phyloP scores from a whole-genome alignment of 2,888 invertebrate genomes.

The Scrobipalpa atriplicella region DNA sequence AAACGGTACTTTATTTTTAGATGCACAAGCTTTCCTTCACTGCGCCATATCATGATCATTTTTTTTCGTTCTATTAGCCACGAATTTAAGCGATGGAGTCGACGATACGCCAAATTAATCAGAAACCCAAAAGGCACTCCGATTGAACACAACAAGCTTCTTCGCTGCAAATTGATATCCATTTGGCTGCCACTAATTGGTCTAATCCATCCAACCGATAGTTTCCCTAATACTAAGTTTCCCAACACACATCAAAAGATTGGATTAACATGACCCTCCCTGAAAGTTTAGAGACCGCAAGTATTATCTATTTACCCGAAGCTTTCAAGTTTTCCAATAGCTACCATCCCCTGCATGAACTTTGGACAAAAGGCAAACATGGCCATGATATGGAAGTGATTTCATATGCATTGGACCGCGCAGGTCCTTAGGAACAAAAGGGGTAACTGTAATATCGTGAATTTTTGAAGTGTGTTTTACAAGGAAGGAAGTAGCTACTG shows the following conservation, averaged over 20 bases:
- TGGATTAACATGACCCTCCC: constrained; percentile 18
- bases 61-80: too few species aligned
- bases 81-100: too few species aligned
- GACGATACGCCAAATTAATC: too few species aligned
- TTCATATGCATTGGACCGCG: constrained; percentile 23
- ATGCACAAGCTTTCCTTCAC: too few species aligned
- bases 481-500: too few species aligned
- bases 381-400: constrained; percentile 19
- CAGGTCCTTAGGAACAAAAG: neutral
- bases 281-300: constrained; percentile 20
- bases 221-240: constrained; percentile 1
- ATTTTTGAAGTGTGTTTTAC: neutral
- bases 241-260: constrained; percentile 13
- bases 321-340: constrained; percentile 25
- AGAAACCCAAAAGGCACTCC: too few species aligned
- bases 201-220: neutral
- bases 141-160: neutral
- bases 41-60: too few species aligned
- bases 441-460: neutral
- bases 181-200: neutral
- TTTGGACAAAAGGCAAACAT: constrained; percentile 21
- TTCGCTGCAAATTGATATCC: neutral
- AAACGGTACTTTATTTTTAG: too few species aligned
- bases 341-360: neutral
- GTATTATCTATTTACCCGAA: constrained; percentile 24